phyloP scores from a whole-genome alignment of 2,797 vertebrate genomes.

The Lates japonicus region DNA sequence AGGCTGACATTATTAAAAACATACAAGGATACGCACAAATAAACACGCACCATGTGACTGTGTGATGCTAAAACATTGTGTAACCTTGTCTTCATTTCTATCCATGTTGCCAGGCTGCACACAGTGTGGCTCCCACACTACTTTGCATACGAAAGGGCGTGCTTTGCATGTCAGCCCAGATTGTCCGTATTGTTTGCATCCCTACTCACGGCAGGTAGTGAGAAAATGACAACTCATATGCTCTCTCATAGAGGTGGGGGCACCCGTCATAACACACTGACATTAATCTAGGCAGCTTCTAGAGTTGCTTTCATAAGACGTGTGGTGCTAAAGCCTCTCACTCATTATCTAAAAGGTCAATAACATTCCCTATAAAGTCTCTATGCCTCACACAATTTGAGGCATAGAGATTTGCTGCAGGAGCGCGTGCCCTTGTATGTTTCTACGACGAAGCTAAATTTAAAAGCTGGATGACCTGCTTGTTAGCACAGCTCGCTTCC shows the following conservation, averaged over 20 bases:
- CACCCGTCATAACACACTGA: slow-evolving; percentile 13
- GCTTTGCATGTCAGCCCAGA: slow-evolving; percentile 72
- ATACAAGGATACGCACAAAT: slow-evolving; percentile 4
- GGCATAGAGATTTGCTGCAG: slow-evolving; percentile 16
- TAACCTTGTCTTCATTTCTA: slow-evolving; percentile 9
- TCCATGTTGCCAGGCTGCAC: slow-evolving; percentile 7
- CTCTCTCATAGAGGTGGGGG: slow-evolving; percentile 5
- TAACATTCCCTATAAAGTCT: slow-evolving; percentile 7
- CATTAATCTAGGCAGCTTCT: slow-evolving; percentile 2
- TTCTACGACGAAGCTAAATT: slow-evolving; percentile 55
- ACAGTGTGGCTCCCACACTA: slow-evolving; percentile 4
- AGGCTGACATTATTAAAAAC: slow-evolving; percentile 30
- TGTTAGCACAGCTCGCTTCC: slow-evolving; percentile 85
- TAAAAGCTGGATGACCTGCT: slow-evolving; percentile 70
- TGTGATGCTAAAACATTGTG: background rate
- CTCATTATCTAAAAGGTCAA: slow-evolving; percentile 24
- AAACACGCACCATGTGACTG: background rate
- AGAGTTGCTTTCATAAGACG: slow-evolving; percentile 30
- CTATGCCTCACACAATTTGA: background rate
- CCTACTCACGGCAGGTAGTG: slow-evolving; percentile 51
- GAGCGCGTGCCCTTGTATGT: background rate
- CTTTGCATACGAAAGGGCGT: slow-evolving; percentile 72
- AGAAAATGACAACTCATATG: slow-evolving; percentile 37
- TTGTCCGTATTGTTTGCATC: slow-evolving; percentile 67
- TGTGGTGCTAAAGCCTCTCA: slow-evolving; percentile 11